Evolutionary conservation across 2,113 vertebrate species (phyloP).

Genomic region (Saimiri boliviensis): DNA sequence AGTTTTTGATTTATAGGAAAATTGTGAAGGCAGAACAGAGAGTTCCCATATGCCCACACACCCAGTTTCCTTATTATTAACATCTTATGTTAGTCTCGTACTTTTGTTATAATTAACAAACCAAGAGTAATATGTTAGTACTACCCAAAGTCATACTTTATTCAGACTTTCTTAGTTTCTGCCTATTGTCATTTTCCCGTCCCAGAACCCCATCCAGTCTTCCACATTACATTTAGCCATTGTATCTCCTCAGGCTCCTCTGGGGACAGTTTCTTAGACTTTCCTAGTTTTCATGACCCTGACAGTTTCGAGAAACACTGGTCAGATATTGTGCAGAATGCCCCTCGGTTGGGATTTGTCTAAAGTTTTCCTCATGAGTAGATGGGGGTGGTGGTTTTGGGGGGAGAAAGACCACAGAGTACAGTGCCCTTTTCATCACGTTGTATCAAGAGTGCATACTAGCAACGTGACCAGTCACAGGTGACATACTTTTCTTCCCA

Average conservation of each 20-base stretch:
- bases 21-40: background rate
- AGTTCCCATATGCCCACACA: background rate
- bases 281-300: background rate
- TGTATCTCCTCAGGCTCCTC: background rate
- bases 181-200: background rate
- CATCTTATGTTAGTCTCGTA: background rate
- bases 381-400: background rate
- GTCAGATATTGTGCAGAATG: background rate
- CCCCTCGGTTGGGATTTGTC: background rate
- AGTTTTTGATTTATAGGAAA: background rate
- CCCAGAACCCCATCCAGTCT: background rate
- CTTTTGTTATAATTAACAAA: background rate
- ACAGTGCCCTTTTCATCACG: background rate
- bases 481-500: background rate
- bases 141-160: background rate
- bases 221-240: background rate
- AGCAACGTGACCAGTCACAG: background rate
- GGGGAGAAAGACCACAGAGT: background rate
- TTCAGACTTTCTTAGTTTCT: background rate
- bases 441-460: background rate
- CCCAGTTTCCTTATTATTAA: background rate
- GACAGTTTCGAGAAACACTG: background rate
- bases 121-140: too few relatives aligned
- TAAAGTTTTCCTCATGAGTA: background rate
- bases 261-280: background rate